phyloP scores from a whole-genome alignment of 2,797 vertebrate genomes.

The Trichosurus vulpecula region DNA sequence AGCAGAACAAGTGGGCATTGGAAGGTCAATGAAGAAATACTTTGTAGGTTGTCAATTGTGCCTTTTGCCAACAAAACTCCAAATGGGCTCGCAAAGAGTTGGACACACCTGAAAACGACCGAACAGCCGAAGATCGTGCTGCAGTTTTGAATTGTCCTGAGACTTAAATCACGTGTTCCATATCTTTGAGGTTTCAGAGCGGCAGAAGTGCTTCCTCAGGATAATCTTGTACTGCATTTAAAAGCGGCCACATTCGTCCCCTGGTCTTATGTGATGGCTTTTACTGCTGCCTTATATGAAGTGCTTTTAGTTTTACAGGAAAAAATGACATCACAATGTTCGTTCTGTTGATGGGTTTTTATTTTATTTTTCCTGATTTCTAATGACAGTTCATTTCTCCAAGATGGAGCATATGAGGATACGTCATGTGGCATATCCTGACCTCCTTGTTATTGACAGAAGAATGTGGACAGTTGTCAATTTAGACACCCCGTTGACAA shows the following conservation, averaged over 20 bases:
- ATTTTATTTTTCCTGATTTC: background rate
- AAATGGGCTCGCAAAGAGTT: background rate
- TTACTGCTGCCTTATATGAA: background rate
- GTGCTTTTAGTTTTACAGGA: background rate
- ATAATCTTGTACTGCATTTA: conserved; percentile 35
- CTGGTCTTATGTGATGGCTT: background rate
- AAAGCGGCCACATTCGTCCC: background rate
- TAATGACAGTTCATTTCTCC: background rate
- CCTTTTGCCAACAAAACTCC: background rate
- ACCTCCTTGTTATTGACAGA: background rate
- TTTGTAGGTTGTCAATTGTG: background rate
- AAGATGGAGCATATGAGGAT: background rate
- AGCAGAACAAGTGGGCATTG: background rate
- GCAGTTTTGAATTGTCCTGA: conserved; percentile 9
- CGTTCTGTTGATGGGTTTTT: background rate
- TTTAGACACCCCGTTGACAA: background rate
- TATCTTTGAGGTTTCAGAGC: conserved; percentile 3
- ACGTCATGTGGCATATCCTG: background rate
- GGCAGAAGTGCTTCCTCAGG: background rate
- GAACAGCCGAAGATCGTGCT: background rate
- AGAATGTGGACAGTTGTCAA: background rate
- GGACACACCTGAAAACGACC: background rate
- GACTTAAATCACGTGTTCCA: conserved; percentile 7
- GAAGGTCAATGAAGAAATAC: conserved; percentile 13
- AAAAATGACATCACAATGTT: background rate